Conservation (phyloP, 2,113 vertebrate species). For the Serilophus lunatus region DNA sequence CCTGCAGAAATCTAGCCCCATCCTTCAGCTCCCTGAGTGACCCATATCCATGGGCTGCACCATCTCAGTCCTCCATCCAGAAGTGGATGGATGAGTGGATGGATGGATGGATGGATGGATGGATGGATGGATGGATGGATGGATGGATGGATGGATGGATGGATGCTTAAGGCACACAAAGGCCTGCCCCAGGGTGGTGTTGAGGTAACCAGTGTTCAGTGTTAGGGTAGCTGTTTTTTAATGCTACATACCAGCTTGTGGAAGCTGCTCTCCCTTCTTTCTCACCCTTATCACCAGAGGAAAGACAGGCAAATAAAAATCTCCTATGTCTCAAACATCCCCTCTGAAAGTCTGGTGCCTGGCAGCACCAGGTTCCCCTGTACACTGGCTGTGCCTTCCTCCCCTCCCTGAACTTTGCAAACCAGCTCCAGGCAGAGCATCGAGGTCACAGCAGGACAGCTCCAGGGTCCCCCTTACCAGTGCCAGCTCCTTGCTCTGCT, state of each 20-base stretch:
- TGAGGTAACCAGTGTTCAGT: background rate
- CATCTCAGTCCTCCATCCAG: background rate
- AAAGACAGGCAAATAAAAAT: background rate
- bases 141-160: background rate
- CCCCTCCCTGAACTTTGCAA: background rate
- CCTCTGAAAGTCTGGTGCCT: background rate
- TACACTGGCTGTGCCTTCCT: background rate
- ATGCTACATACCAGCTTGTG: background rate
- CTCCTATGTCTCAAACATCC: background rate
- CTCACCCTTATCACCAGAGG: background rate
- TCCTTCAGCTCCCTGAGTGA: background rate
- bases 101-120: background rate
- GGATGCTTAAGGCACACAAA: background rate
- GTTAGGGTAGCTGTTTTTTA: background rate
- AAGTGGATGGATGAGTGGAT: background rate
- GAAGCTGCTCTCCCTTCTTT: background rate
- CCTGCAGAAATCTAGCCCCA: background rate
- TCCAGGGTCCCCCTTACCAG: constrained; percentile 72
- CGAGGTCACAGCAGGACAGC: background rate
- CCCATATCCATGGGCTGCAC: background rate
- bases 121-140: background rate
- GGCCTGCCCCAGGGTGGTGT: background rate
- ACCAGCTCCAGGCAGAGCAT: background rate
- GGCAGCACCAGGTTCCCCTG: background rate
- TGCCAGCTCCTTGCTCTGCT: constrained; percentile 83